Base-by-base conservation (phyloP, 2,797 vertebrate genomes). In the Karalla daura region DNA sequence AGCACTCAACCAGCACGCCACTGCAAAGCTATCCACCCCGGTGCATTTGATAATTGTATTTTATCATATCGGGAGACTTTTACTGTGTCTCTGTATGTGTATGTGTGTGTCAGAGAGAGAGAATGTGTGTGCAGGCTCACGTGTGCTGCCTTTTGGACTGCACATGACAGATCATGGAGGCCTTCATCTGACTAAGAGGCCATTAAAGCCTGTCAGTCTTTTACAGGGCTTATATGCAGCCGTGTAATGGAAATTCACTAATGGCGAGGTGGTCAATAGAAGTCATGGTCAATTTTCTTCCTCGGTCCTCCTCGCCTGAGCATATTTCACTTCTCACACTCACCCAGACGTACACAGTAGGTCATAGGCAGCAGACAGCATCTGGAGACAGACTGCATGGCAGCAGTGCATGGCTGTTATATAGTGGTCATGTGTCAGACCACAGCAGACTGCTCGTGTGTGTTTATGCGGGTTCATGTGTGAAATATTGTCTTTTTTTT, bases 181-280 rank as follows among this genome's bases (percentile, higher is more conserved):
- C 83, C 84, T 84, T 72, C 46, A 65, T 68, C 73, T 72, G 55
- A 63, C 66, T 69, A 70, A 78, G 72, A 86, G 75, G 70, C 86
- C 86, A 89, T 91, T 85, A 84, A 84, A 86, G 80, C 77, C 70
- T 61, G 82, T 44, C 67, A 75, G 86, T 41, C 65, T 89, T 89
- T 74, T 77, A 73, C 70, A 68, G 72, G 51, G 73, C 76, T 76
- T 77, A 70, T 71, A 66, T 76, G 64, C 60, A 80, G 78, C 35
- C 66, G 88, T 63, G 55, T 86, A 90, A 91, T 87, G 89, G 89
- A 78, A 81, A 82, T 79, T 70, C 78, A 70, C 85, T 92, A 91
- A 91, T 92, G 89, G 86, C 58, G 70, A 62, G 33, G 51, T 83
- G 85, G 90, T 93, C 89, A 87, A 89, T 91, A 89, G 39, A 73